Evolutionary conservation across 2,113 vertebrate genomes (phyloP).

Genomic region (Alethe castanea): DNA sequence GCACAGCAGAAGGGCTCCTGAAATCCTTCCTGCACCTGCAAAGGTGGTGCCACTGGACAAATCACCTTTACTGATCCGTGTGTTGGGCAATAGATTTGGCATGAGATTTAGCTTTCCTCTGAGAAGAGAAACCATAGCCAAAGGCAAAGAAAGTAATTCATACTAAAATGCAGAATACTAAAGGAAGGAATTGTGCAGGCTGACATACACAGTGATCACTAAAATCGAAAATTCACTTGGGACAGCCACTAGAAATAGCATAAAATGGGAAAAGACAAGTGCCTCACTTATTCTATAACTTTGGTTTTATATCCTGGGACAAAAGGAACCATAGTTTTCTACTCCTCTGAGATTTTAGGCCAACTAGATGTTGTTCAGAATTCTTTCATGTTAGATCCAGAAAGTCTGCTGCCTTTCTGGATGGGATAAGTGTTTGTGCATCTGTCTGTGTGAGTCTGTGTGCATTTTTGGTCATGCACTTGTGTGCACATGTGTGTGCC

Average conservation of each 20-base stretch:
- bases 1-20: neutral
- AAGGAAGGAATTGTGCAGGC: neutral
- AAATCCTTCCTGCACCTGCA: neutral
- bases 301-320: neutral
- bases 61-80: neutral
- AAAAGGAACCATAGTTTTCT: neutral
- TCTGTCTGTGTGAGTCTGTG: rapidly evolving
- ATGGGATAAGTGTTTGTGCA: neutral
- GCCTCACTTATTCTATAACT: neutral
- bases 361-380: neutral
- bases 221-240: neutral
- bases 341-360: neutral
- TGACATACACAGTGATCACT: neutral
- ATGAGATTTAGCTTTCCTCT: neutral
- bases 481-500: rapidly evolving
- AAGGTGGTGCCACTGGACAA: neutral
- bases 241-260: neutral
- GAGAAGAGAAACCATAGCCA: neutral
- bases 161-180: neutral
- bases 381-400: neutral
- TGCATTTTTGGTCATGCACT: neutral
- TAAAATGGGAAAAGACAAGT: neutral
- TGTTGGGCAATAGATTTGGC: neutral
- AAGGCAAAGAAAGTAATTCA: neutral
- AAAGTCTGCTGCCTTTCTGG: neutral